A percentile compares a stretch with the other conserved stretches of the same genome.
Conservation (phyloP, 2,113 vertebrate genomes). For the Galemys pyrenaicus region DNA sequence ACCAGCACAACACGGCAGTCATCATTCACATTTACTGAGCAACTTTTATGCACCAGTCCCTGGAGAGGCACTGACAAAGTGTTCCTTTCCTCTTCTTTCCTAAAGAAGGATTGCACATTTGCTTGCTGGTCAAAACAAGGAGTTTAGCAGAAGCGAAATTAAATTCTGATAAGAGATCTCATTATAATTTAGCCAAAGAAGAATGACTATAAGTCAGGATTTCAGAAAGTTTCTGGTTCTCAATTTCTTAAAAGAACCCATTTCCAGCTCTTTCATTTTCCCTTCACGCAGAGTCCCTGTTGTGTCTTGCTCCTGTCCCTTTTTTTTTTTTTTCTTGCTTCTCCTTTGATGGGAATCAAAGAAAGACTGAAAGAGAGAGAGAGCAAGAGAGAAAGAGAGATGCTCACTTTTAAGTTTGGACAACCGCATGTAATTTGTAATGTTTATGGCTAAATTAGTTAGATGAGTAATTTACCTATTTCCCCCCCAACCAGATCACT, state of each 20-base stretch:
- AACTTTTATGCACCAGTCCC: not conserved
- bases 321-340: not conserved
- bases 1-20: not conserved
- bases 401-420: not conserved
- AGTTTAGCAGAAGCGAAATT: conserved; percentile 4
- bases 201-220: not conserved
- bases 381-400: not conserved
- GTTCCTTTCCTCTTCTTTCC: not conserved
- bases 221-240: not conserved
- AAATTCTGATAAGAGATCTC: not conserved
- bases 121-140: not conserved
- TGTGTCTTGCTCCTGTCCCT: not conserved
- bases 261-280: not conserved
- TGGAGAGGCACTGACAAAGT: not conserved
- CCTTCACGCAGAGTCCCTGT: not conserved
- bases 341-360: not conserved
- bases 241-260: not conserved
- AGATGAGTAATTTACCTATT: not conserved
- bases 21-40: not conserved
- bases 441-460: conserved; percentile 14
- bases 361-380: not conserved
- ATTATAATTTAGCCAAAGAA: conserved; percentile 13
- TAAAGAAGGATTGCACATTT: not conserved
- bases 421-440: not conserved
- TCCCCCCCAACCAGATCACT: no score